Evolutionary conservation across 2,888 invertebrate species (phyloP).

Genomic region (Drosophila percnosoma): DNA sequence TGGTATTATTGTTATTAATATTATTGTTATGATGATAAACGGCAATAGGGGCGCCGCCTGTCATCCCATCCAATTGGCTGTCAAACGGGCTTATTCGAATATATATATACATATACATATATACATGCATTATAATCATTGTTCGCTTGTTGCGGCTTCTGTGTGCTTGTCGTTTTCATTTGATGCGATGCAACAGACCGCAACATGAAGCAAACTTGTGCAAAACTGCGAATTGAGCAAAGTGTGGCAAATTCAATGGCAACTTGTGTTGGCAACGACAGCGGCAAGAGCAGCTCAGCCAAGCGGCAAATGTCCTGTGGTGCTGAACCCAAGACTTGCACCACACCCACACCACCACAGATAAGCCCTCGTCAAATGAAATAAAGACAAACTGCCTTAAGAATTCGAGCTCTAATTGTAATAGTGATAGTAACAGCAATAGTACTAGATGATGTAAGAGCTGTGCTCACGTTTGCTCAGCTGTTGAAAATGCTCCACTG

Average conservation of each 20-base stretch:
- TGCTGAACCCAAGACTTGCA: constrained; percentile 11
- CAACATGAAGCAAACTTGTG: constrained; percentile 29
- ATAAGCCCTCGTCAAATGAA: neutral
- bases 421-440: neutral
- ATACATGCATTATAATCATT: neutral
- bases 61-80: constrained; percentile 15
- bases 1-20: neutral
- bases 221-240: constrained; percentile 12
- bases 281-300: constrained; percentile 36
- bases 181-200: constrained; percentile 25
- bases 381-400: constrained; percentile 11
- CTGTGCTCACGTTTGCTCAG: constrained; percentile 34
- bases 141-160: neutral
- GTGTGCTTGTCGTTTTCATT: neutral
- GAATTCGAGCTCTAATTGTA: neutral
- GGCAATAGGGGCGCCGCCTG: constrained; percentile 11
- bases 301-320: constrained; percentile 67
- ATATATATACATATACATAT: neutral
- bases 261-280: constrained; percentile 43
- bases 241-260: constrained; percentile 51
- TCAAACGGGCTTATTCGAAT: neutral
- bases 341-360: neutral
- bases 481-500: constrained; percentile 24
- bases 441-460: constrained; percentile 30
- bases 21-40: constrained; percentile 7